Percentiles rank a stretch among this genome's conserved stretches.
These are phyloP conservation scores for Pipistrellus pygmaeus DNA, from an alignment of 2,797 vertebrate genomes.

Conservation along the genomic window DNA sequence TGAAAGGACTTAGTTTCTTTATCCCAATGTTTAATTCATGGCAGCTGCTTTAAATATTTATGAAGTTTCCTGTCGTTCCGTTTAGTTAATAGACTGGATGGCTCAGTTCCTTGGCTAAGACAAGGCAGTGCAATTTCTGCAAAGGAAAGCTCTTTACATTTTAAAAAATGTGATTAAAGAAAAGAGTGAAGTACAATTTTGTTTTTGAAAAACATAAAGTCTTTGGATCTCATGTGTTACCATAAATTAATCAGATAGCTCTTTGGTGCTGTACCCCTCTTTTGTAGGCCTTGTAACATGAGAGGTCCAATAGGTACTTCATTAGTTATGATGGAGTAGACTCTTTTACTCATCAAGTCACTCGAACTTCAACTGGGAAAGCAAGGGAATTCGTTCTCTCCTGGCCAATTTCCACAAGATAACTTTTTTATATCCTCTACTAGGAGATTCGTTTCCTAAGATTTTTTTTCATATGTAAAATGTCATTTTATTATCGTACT, in stretches of 20 bases:
- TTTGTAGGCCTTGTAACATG: too few species aligned
- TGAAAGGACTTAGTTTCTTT: conserved; percentile 69
- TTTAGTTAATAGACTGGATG: conserved; percentile 77
- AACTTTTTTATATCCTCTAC: not conserved
- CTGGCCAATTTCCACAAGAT: not conserved
- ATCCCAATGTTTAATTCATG: conserved; percentile 80
- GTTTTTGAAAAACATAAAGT: not conserved
- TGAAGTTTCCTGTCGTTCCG: conserved; percentile 72
- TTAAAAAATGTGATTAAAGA: conserved; percentile 51
- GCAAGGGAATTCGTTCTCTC: not conserved
- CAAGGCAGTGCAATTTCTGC: conserved; percentile 55
- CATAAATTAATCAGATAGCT: not conserved
- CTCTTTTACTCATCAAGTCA: not conserved
- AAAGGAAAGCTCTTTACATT: conserved; percentile 56
- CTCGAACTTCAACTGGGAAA: not conserved
- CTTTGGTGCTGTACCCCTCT: not conserved
- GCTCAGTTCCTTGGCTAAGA: conserved; percentile 52
- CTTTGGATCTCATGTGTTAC: not conserved
- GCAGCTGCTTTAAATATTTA: conserved; percentile 78
- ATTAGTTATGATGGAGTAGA: not conserved
- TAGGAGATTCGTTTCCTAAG: not conserved
- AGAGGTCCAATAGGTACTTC: not conserved
- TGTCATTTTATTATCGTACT: not conserved
- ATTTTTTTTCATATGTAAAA: not conserved
- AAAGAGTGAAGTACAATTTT: not conserved